Evolutionary conservation across 2,888 invertebrate species (phyloP).

Genomic region (Neoitamus cyanurus): DNA sequence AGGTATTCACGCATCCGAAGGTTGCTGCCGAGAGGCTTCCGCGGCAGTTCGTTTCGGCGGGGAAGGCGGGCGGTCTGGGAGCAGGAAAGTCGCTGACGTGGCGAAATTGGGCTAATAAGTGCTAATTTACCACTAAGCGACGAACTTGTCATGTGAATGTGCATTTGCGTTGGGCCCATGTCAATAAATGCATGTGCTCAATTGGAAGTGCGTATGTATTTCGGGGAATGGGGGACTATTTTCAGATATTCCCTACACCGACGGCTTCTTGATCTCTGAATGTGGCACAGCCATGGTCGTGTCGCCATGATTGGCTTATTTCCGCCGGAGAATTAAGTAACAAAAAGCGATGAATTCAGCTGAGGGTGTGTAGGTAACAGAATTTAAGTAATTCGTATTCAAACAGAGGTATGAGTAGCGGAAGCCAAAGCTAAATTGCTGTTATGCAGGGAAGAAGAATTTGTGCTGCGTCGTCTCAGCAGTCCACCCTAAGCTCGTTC

Average conservation of each 20-base stretch:
- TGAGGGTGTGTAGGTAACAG: not conserved
- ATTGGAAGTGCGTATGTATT: not conserved
- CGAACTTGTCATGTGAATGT: not conserved
- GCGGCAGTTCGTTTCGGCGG: not conserved
- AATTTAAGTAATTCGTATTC: slow-evolving; percentile 26
- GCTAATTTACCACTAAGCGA: not conserved
- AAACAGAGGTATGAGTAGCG: not conserved
- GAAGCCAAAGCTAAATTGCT: slow-evolving; percentile 12
- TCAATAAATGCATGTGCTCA: not conserved
- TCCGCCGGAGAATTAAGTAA: slow-evolving; percentile 23
- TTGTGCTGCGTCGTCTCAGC: slow-evolving; percentile 25
- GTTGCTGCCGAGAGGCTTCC: not conserved
- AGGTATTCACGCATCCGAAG: not conserved
- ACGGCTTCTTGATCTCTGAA: not conserved
- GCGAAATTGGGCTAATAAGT: not conserved
- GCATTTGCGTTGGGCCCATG: not conserved
- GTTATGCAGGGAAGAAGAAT: slow-evolving; percentile 2
- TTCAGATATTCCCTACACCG: not conserved
- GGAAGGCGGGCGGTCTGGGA: not conserved
- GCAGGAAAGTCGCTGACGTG: not conserved
- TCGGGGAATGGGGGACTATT: not conserved
- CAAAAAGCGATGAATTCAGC: not conserved
- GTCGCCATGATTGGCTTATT: slow-evolving; percentile 35
- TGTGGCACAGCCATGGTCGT: not conserved
- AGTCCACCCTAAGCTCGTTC: not conserved